Conservation (phyloP, 2,888 invertebrate species). For the Pristionchus entomophagus region DNA sequence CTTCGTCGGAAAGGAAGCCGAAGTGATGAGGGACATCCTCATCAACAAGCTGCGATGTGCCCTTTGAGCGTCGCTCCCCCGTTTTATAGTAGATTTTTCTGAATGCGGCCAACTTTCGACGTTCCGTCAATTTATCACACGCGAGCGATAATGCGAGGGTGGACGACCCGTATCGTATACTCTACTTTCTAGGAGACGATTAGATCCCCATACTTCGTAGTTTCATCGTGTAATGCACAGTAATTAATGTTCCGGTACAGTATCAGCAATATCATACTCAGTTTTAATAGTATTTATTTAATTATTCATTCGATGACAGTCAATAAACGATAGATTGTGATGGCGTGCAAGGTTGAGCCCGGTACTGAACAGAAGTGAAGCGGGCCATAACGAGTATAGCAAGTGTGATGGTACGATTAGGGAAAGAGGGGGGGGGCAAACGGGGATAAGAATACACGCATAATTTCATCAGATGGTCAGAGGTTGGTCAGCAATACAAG, state of each 20-base stretch:
- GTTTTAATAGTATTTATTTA: constrained; percentile 13
- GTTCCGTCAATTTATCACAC: too few species aligned
- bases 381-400: background rate
- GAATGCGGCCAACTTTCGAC: too few species aligned
- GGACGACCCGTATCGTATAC: too few species aligned
- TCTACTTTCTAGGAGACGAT: background rate
- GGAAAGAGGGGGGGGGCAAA: background rate
- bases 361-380: background rate
- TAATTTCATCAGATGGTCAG: constrained; percentile 15
- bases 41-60: constrained; percentile 47
- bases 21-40: constrained; percentile 46
- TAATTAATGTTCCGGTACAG: background rate
- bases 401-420: background rate
- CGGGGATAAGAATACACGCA: constrained; percentile 25
- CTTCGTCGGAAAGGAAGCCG: constrained; percentile 43
- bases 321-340: constrained; percentile 38
- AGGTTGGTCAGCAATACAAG: background rate
- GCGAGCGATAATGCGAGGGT: too few species aligned
- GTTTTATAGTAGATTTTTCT: background rate
- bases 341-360: background rate
- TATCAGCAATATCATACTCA: background rate
- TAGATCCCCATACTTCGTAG: too few species aligned
- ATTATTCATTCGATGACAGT: background rate
- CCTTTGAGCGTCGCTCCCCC: background rate
- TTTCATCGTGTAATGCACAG: background rate